phyloP scores from a whole-genome alignment of 2,888 invertebrate genomes.

The Xanthia icteritia region DNA sequence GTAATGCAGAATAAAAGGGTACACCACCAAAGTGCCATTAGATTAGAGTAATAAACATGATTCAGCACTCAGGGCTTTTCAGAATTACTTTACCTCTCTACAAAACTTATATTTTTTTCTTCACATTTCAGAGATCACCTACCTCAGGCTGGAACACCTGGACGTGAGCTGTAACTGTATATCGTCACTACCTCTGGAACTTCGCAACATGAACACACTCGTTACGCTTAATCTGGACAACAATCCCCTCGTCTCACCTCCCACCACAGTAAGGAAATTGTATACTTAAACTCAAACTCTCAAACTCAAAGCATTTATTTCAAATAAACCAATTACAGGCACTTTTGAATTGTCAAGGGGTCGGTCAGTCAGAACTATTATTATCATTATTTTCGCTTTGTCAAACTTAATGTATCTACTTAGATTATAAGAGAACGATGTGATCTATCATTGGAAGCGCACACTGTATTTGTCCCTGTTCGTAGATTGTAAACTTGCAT shows the following conservation, averaged over 20 bases:
- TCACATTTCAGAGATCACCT: constrained; percentile 94
- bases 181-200: constrained; percentile 96
- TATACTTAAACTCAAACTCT: neutral
- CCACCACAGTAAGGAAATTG: constrained; percentile 95
- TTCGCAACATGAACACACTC: constrained; percentile 95
- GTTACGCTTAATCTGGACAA: constrained; percentile 95
- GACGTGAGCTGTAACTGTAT: constrained; percentile 98
- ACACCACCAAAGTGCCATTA: neutral
- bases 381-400: no score
- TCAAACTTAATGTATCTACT: no score
- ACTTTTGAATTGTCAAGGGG: no score
- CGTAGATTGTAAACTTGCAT: no score
- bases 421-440: no score
- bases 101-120: neutral
- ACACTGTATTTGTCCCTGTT: no score
- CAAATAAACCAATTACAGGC: no score
- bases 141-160: constrained; percentile 95
- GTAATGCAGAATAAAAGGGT: neutral
- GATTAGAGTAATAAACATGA: constrained; percentile 15
- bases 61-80: constrained; percentile 19
- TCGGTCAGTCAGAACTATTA: no score
- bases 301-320: no score
- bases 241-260: constrained; percentile 97
- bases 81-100: neutral
- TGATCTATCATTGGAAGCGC: no score